Conservation (phyloP, 2,113 vertebrate species). For the Catharus bicknelli region DNA sequence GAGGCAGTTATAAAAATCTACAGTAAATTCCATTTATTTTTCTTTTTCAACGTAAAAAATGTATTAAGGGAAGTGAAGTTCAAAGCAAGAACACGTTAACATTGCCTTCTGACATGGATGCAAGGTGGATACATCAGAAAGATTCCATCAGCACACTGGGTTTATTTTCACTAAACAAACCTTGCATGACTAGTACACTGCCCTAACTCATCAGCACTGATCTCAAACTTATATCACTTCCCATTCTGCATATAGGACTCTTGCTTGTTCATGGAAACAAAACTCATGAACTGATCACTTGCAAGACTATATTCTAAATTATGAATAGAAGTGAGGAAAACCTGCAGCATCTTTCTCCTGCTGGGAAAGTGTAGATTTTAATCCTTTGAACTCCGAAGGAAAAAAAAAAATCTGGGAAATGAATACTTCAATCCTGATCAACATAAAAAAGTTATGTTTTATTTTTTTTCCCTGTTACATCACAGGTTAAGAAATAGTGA, state of each 20-base stretch:
- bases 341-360: background rate
- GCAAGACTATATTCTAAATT: background rate
- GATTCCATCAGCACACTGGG: background rate
- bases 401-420: background rate
- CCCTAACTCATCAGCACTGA: background rate
- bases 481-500: background rate
- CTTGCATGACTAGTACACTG: accelerated
- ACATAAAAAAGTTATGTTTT: background rate
- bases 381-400: accelerated
- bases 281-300: background rate
- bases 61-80: background rate
- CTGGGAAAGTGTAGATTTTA: background rate
- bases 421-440: background rate
- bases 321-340: background rate
- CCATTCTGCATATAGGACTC: background rate
- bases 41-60: background rate
- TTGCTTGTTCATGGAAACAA: background rate
- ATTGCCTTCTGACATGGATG: background rate
- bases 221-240: background rate
- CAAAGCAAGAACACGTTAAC: background rate
- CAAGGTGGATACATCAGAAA: background rate
- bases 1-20: background rate
- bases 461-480: background rate
- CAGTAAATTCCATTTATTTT: background rate
- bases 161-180: background rate